phyloP scores from a whole-genome alignment of 2,797 vertebrate genomes.

The Brotula barbata region DNA sequence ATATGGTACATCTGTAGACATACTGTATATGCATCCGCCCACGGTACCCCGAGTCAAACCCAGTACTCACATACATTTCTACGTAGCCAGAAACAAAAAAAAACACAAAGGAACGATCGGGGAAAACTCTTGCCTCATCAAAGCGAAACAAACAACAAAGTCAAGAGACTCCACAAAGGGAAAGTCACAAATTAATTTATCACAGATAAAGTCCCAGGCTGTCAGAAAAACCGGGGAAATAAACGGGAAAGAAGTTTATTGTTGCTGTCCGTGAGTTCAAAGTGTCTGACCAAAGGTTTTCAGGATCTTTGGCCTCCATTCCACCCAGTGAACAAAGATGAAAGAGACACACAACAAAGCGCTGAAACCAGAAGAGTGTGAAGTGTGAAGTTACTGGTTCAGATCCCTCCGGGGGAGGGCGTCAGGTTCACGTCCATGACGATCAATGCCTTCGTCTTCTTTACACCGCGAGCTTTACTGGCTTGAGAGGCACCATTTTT shows the following conservation, averaged over 20 bases:
- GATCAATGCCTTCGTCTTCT: too few species aligned
- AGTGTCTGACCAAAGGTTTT: conserved; percentile 8
- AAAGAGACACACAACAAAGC: conserved; percentile 11
- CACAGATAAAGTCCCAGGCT: conserved; percentile 4
- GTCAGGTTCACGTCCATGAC: too few species aligned
- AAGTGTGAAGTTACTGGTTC: too few species aligned
- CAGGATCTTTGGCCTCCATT: not conserved
- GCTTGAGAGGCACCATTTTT: too few species aligned
- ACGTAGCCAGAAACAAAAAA: conserved; percentile 5
- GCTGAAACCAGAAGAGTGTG: not conserved
- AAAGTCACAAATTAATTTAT: not conserved
- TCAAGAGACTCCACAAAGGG: conserved; percentile 8
- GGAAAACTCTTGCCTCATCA: conserved; percentile 23
- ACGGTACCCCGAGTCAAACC: not conserved
- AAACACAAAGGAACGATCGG: conserved; percentile 14
- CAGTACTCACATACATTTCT: not conserved
- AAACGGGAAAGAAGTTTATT: not conserved
- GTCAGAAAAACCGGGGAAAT: not conserved
- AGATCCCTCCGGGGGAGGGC: too few species aligned
- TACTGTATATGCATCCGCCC: not conserved
- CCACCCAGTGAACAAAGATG: conserved; percentile 8
- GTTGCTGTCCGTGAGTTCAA: conserved; percentile 25
- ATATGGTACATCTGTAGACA: too few species aligned
- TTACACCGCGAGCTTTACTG: too few species aligned
- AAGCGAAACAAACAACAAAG: conserved; percentile 11